phyloP scores from a whole-genome alignment of 2,797 vertebrate species.

The Xenentodon cancila region DNA sequence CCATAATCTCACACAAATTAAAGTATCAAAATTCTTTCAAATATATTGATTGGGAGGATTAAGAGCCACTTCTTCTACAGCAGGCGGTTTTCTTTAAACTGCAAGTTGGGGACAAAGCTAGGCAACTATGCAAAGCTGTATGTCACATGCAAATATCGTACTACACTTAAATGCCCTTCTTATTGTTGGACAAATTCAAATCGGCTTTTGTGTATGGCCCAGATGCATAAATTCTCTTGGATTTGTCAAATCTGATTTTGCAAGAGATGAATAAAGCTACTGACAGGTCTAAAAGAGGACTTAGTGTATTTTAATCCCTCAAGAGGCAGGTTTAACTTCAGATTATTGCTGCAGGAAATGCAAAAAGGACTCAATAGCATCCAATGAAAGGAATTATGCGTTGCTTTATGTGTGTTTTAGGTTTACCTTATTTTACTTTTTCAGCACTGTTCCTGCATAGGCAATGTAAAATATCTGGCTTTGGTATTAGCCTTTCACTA shows the following conservation, averaged over 20 bases:
- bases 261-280: constrained; percentile 41
- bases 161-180: constrained; percentile 35
- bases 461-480: no score
- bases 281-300: constrained; percentile 33
- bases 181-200: constrained; percentile 40
- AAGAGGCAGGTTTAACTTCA: constrained; percentile 40
- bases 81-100: constrained; percentile 12
- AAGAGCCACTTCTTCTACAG: constrained; percentile 25
- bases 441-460: no score
- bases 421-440: no score
- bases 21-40: constrained; percentile 36
- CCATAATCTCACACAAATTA: constrained; percentile 32
- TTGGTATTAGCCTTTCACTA: no score
- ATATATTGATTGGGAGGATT: constrained; percentile 19
- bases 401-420: neutral
- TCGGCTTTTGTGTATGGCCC: constrained; percentile 34
- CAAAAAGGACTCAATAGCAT: constrained; percentile 28
- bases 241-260: constrained; percentile 52
- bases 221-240: constrained; percentile 37
- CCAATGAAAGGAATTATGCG: neutral
- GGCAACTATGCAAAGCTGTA: neutral
- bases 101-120: constrained; percentile 36
- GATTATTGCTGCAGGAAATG: constrained; percentile 44
- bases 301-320: constrained; percentile 36
- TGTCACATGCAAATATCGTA: constrained; percentile 10